Base-by-base conservation (phyloP, 2,888 invertebrate genomes). In the Cryptocheilus praepositus region DNA sequence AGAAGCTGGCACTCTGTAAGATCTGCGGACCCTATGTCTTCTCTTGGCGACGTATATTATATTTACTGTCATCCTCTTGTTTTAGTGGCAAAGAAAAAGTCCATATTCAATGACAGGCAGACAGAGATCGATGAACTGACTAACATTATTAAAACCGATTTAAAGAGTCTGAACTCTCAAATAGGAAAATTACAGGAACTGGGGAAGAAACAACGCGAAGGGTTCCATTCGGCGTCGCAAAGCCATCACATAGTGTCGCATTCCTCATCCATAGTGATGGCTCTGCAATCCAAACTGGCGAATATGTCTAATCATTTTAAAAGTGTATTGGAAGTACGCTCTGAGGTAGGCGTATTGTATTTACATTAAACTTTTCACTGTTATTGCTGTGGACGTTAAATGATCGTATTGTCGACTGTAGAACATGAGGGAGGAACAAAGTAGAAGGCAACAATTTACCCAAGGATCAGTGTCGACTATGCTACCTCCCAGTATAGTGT, bases 281-380 rank as follows among this genome's bases (percentile, higher is more conserved):
- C 97, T 4, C 89, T 97, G 69, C 97, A 97, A 90, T 98, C 98
- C 0, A 95, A 98, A 88, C 90, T 99, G 79, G 99, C 98, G 43
- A 94, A 94, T 72, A 98, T 99, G 96, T 98, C 98, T 55, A 97
- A 96, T 74, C 96, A 98, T 85, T 99, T 99, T 88, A 98, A 99
- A 90, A 96, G 95, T 90, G 98, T 99, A 55, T 92, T 99, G 64
- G 99, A 99, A 93, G 96, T 98, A 19, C 92, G 99, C 82, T 98
- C 98, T 16, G 98, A 99, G 92, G 93, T 92, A 83, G 73, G 76
- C 79, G 7, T 36, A 3, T 13, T 51, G 18, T 11, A 36, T 36
- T 7, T 11, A 36, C 7, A 11, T 16, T 52, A 52, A 3, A 46
- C 3, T n/a, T 4, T 11, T n/a, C n/a, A n/a, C n/a, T n/a, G n/a